Evolutionary conservation across 2,797 vertebrate genomes (phyloP).

Genomic region (Mormyrops attenuatus): DNA sequence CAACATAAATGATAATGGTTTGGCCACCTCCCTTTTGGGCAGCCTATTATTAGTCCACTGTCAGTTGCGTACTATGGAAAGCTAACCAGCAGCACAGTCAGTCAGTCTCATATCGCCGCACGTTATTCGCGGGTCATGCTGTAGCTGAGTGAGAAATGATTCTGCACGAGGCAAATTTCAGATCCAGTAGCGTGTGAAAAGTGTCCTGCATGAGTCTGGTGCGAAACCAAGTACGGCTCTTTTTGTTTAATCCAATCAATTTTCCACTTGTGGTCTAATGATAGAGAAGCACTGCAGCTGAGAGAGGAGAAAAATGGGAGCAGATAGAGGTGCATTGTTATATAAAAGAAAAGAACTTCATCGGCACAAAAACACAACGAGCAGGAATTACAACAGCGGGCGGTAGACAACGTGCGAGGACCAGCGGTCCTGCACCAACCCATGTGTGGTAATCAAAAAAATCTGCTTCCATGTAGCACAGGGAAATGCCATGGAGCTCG

Average conservation of each 20-base stretch:
- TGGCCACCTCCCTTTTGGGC: background rate
- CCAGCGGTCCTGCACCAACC: background rate
- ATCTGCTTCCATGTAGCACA: background rate
- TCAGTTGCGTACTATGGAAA: background rate
- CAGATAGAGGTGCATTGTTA: background rate
- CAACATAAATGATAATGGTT: background rate
- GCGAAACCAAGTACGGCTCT: background rate
- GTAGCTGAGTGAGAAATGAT: background rate
- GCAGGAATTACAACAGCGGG: background rate
- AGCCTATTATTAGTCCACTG: background rate
- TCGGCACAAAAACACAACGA: background rate
- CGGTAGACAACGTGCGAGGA: background rate
- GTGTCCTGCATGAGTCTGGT: background rate
- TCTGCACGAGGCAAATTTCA: background rate
- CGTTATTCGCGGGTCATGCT: background rate
- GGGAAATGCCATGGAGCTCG: background rate
- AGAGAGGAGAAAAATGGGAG: background rate
- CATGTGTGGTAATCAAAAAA: background rate
- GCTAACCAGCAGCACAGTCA: background rate
- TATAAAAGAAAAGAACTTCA: background rate
- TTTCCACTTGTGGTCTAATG: conserved; percentile 8
- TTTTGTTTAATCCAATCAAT: background rate
- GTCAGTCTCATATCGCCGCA: background rate
- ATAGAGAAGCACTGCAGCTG: background rate
- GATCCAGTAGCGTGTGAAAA: background rate